phyloP scores from a whole-genome alignment of 2,888 invertebrate genomes.

The Hololepta plana region DNA sequence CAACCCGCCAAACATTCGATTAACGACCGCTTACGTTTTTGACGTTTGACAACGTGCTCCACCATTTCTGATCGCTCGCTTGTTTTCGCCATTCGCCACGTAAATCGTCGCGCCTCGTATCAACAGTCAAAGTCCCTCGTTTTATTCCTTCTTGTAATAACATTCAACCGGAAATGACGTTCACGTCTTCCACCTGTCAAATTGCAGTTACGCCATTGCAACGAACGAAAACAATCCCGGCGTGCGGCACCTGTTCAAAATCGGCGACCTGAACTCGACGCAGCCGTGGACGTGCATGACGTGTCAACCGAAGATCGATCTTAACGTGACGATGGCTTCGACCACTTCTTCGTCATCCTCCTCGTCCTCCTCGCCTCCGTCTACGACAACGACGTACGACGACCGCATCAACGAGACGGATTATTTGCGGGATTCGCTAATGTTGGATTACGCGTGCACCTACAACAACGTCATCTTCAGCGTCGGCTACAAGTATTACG shows the following conservation, averaged over 20 bases:
- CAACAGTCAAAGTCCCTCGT: too few relatives aligned
- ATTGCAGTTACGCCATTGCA: constrained; percentile 59
- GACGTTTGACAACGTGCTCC: too few relatives aligned
- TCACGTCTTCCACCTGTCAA: constrained; percentile 1
- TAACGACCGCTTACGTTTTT: too few relatives aligned
- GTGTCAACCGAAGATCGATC: constrained; percentile 29
- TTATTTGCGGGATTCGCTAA: constrained; percentile 23
- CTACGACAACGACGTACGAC: constrained; percentile 21
- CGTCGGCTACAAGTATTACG: constrained; percentile 31
- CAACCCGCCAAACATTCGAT: too few relatives aligned
- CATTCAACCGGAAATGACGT: background rate
- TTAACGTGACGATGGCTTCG: constrained; percentile 19
- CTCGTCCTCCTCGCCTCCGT: background rate
- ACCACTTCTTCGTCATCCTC: too few relatives aligned
- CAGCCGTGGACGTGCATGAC: constrained; percentile 39
- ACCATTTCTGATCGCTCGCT: too few relatives aligned
- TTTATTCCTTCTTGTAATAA: background rate
- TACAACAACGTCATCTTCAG: constrained; percentile 52
- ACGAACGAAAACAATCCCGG: constrained; percentile 62
- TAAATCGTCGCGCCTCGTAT: too few relatives aligned
- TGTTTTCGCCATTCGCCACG: too few relatives aligned
- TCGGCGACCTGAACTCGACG: constrained; percentile 30
- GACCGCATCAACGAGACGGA: constrained; percentile 28
- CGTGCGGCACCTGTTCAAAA: constrained; percentile 65
- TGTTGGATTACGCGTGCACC: constrained; percentile 23